Percentiles rank a stretch among this genome's conserved stretches.
phyloP scores from a whole-genome alignment of 2,888 invertebrate species.

The Phanerotoma sp. region DNA sequence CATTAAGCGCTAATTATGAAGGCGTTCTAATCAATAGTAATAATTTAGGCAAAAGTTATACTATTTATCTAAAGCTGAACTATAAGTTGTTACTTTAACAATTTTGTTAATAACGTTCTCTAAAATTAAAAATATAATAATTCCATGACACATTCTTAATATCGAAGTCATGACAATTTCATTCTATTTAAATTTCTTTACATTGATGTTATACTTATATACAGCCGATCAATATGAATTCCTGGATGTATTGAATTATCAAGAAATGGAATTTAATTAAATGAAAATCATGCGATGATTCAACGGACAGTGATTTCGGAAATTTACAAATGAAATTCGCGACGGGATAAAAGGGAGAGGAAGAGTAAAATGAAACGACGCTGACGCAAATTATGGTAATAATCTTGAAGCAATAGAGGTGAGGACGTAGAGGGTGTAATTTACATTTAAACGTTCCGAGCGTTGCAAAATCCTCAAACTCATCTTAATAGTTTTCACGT shows the following conservation, averaged over 20 bases:
- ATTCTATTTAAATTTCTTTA: no score
- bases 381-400: slow-evolving; percentile 22
- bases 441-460: slow-evolving; percentile 20
- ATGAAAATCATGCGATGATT: neutral
- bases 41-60: no score
- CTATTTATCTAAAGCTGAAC: no score
- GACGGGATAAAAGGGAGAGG: neutral
- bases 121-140: no score
- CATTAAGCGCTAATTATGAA: no score
- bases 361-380: slow-evolving; percentile 8
- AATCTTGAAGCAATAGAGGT: slow-evolving; percentile 4
- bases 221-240: no score
- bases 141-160: no score
- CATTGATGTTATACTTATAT: no score
- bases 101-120: no score
- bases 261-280: neutral
- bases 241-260: neutral
- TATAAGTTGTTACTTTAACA: no score
- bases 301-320: neutral
- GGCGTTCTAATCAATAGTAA: no score
- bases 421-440: slow-evolving; percentile 7
- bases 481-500: neutral
- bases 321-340: neutral
- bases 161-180: no score
- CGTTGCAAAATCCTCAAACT: slow-evolving; percentile 7